Evolutionary conservation across 2,797 vertebrate genomes (phyloP), one percentile per base, ranked within the genome.

Genomic region (Centroberyx gerrardi): DNA sequence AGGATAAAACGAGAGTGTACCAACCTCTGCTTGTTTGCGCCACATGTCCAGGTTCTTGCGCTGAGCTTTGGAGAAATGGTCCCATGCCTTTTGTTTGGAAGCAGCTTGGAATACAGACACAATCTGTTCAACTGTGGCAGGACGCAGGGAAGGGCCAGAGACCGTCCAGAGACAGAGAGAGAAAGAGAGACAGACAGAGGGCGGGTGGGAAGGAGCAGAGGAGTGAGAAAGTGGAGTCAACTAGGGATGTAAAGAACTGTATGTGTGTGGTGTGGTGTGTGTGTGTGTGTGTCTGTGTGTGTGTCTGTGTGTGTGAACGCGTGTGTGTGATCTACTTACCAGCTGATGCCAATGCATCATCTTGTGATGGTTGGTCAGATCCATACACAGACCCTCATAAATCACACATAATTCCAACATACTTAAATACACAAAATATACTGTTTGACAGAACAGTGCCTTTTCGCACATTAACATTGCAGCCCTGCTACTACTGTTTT

Each of bases 21-120:
- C 94, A 96, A 99, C 98, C 98, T 99, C 97, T 76, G 96, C 97
- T 97, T 99, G 97, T 93, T 99, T 99, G 94, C 96, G 97, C 98
- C 98, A 99, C 94, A 98, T 96, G 89, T 97, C 97, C 96, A 99
- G 96, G 96, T 99, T 99, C 97, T 98, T 99, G 95, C 98, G 98
- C 92, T 99, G 98, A 90, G 97, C 97, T 98, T 99, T 99, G 95
- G 98, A 98, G 96, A 99, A 99, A 97, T 99, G 98, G 97, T 99
- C 98, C 97, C 98, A 99, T 94, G 98, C 98, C 95, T 98, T 99
- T 96, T 99, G 98, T 97, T 99, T 99, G 96, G 97, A 97, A 93
- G 98, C 95, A 77, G 97, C 97, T 97, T 97, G 96, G 97, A 98
- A 99, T 95, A 99, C 97, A 94, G 97, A 97, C 95, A 99, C 97